Conservation (phyloP, 2,888 invertebrate species). For the Listrodromus nycthemerus region DNA sequence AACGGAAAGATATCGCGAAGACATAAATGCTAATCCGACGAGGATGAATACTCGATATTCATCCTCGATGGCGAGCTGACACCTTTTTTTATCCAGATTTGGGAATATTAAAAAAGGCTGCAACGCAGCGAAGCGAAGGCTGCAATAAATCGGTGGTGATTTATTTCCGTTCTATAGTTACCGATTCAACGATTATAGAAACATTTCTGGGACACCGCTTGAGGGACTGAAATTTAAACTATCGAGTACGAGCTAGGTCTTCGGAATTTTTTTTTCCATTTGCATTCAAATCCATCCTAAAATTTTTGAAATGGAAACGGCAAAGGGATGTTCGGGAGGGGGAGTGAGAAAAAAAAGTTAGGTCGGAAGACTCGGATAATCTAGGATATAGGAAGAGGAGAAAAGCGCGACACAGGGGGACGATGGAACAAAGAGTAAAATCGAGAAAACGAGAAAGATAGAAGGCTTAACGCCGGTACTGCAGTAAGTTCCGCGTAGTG, state of each 20-base stretch:
- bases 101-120: no score
- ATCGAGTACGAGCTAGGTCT: no score
- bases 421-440: conserved; percentile 26
- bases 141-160: no score
- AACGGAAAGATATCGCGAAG: background rate
- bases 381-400: conserved; percentile 13
- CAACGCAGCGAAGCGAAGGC: no score
- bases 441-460: conserved; percentile 19
- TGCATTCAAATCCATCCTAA: background rate
- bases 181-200: no score
- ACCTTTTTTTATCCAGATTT: background rate
- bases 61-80: background rate
- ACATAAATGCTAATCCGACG: background rate
- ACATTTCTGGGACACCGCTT: no score
- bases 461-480: conserved; percentile 60
- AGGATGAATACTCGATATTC: background rate
- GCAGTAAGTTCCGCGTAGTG: conserved; percentile 67
- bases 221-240: no score
- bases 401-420: conserved; percentile 22
- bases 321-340: background rate
- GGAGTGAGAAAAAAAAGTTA: background rate
- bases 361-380: conserved; percentile 10
- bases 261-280: background rate
- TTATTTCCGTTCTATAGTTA: no score
- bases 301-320: background rate